These are phyloP conservation scores for Cartodere bifasciata DNA, from an alignment of 2,888 invertebrate species.

Conservation along the genomic window DNA sequence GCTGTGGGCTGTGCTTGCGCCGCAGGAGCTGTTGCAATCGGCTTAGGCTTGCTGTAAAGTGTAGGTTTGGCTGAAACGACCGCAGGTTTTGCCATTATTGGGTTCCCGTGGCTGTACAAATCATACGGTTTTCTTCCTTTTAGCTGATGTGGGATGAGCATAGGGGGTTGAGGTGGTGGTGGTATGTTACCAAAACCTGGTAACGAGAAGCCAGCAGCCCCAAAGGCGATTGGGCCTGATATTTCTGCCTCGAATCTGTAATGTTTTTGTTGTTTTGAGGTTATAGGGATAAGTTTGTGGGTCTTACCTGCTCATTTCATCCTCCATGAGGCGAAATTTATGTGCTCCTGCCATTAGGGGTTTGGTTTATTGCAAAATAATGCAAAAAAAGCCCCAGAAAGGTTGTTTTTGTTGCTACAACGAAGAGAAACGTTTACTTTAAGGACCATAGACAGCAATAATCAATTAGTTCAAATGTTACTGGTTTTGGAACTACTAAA, in stretches of 20 bases:
- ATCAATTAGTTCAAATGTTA: too few species aligned
- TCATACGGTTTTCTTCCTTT: constrained; percentile 5
- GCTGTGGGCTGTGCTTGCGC: constrained; percentile 26
- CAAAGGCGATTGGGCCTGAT: constrained; percentile 54
- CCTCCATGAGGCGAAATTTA: constrained; percentile 73
- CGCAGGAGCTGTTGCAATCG: constrained; percentile 27
- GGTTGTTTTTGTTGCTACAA: too few species aligned
- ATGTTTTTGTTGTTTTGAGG: constrained; percentile 14
- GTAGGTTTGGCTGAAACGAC: constrained; percentile 60
- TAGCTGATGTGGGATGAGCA: constrained; percentile 61
- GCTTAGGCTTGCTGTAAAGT: constrained; percentile 46
- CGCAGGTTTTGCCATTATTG: constrained; percentile 40
- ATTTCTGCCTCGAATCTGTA: constrained; percentile 83
- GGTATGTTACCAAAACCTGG: constrained; percentile 46
- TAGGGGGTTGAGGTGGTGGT: constrained; percentile 52
- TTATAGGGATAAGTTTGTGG: constrained; percentile 2
- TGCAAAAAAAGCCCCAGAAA: too few species aligned
- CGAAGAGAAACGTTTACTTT: too few species aligned
- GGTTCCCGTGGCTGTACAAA: constrained; percentile 21
- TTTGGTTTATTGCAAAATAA: too few species aligned
- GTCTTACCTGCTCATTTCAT: constrained; percentile 74
- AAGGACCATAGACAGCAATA: too few species aligned
- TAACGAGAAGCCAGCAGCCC: constrained; percentile 22
- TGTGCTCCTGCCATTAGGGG: too few species aligned
- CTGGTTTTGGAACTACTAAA: too few species aligned